A percentile compares a stretch with the other conserved stretches of the same genome.
phyloP scores from a whole-genome alignment of 2,113 vertebrate genomes.

The Halcyon malimbica region DNA sequence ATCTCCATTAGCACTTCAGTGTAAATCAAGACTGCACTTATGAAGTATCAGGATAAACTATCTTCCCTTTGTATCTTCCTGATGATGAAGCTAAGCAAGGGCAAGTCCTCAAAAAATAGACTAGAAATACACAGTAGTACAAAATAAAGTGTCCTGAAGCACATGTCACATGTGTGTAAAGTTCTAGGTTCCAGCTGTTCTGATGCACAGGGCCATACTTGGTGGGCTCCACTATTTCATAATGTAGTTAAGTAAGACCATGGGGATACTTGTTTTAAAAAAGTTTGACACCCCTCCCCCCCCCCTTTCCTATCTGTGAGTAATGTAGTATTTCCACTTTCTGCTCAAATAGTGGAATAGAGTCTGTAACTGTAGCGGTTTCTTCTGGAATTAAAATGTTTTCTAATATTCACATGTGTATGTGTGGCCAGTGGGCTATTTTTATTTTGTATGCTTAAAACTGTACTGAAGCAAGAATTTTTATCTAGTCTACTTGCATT shows the following conservation, averaged over 20 bases:
- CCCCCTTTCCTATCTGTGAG: background rate
- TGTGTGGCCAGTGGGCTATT: background rate
- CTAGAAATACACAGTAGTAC: background rate
- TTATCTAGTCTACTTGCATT: background rate
- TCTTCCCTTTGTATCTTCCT: background rate
- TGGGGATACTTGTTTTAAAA: background rate
- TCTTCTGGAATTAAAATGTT: background rate
- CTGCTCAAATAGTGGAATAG: background rate
- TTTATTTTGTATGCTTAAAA: background rate
- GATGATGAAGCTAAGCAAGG: background rate
- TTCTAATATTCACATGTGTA: background rate
- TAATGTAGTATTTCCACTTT: background rate
- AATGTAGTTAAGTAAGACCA: background rate
- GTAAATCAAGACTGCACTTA: background rate
- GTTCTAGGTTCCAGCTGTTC: background rate
- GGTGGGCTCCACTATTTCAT: background rate
- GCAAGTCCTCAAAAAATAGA: background rate
- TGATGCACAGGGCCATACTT: background rate
- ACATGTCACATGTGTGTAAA: rapidly evolving
- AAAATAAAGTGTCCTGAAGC: background rate
- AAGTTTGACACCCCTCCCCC: rapidly evolving
- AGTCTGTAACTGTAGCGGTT: background rate
- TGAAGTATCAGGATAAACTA: background rate
- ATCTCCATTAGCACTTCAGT: background rate
- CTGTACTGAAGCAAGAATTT: background rate